Evolutionary conservation across 1,140 invertebrate species (phyloP).

Genomic region (Lamellibrachia luymesi): DNA sequence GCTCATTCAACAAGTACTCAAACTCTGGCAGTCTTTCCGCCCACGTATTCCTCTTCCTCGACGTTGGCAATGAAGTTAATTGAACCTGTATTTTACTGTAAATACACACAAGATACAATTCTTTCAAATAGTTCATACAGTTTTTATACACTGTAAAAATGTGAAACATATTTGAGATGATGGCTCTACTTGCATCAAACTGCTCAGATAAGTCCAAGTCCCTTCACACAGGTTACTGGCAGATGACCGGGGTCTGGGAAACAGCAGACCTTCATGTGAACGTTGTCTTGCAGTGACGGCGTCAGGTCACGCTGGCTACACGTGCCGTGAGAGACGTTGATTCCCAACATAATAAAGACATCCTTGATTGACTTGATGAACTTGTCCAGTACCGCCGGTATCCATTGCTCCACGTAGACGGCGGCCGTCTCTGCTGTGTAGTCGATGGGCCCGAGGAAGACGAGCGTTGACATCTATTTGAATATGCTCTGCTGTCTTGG

Average conservation of each 20-base stretch:
- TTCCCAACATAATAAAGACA: neutral
- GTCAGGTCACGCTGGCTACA: neutral
- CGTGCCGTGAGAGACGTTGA: neutral
- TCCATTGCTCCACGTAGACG: neutral
- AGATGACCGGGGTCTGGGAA: neutral
- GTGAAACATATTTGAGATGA: too few relatives aligned
- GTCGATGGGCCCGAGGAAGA: neutral
- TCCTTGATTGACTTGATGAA: neutral
- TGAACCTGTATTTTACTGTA: too few relatives aligned
- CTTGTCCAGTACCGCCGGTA: neutral
- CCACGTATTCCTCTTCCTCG: too few relatives aligned
- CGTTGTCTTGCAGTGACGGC: neutral
- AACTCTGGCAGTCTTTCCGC: too few relatives aligned
- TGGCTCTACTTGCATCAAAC: too few relatives aligned
- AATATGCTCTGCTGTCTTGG: neutral
- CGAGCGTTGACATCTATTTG: neutral
- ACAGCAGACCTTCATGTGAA: neutral
- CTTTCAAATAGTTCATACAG: too few relatives aligned
- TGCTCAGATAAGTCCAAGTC: too few relatives aligned
- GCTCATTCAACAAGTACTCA: too few relatives aligned
- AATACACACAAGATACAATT: too few relatives aligned
- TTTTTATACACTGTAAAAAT: too few relatives aligned
- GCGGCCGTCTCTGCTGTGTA: too few relatives aligned
- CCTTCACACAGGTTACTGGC: neutral
- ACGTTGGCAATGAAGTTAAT: too few relatives aligned